Base-by-base conservation (phyloP, 2,888 invertebrate species). In the Sesia bembeciformis region DNA sequence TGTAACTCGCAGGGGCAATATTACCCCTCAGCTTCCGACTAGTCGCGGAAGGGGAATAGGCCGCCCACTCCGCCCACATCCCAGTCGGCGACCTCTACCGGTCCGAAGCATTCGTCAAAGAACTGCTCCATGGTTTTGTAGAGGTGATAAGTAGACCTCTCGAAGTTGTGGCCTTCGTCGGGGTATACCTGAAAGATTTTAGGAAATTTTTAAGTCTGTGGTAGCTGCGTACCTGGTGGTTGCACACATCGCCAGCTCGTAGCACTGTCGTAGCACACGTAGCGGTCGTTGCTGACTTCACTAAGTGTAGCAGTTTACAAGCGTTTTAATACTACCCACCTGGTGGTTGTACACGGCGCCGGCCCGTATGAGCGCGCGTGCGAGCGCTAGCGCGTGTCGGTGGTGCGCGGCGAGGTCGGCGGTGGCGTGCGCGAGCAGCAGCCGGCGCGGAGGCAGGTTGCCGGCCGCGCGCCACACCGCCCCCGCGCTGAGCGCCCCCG, bases 61-160 rank as follows among this genome's bases (percentile, higher is more conserved):
- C 91, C 90, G 0, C 91, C 91, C 7, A 84, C 77, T 7, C 91
- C 91, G 51, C 86, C 90, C 23, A 92, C 90, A 76, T 94, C 93
- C 93, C 93, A 94, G 72, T 93, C 93, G 38, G 92, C 92, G 56
- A 93, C 91, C 58, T 94, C 93, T 38, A 92, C 89, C 1, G 93
- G 92, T 0, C 93, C 95, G 74, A 96, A 96, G 72, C 94, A 95
- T 58, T 96, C 95, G 77, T 95, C 94, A 73, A 97, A 93, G 84
- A 96, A 97, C 74, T 94, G 93, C 78, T 97, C 96, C 91, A 97
- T 93, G 5, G 95, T 93, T 70, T 93, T 93, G 84, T 95, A 95
- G 56, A 97, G 91, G 75, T 97, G 97, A 54, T 93, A 90, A 53
- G 92, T 89, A 0, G 95, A 94, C 52, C 94, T 93, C 58, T 91